Percentiles rank a stretch among this genome's conserved stretches.
Evolutionary conservation across 2,888 invertebrate species (phyloP).

Genomic region (Lordiphosa fenestrarum): DNA sequence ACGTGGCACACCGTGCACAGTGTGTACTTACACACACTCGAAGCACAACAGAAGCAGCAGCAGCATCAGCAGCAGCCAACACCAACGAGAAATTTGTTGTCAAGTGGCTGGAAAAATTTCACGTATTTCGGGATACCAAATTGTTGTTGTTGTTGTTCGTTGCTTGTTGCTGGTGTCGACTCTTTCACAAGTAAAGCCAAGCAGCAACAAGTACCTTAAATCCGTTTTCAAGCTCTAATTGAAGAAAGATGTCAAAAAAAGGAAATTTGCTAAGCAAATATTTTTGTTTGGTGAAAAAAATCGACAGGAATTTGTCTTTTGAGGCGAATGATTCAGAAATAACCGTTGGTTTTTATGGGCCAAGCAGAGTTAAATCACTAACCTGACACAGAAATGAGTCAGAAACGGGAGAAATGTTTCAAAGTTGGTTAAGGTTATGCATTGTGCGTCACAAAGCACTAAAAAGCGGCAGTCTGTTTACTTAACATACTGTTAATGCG

Average conservation of each 20-base stretch:
- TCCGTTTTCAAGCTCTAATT: constrained; percentile 34
- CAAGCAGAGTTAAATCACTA: too few relatives aligned
- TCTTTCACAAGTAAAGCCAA: neutral
- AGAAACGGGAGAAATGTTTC: too few relatives aligned
- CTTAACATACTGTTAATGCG: too few relatives aligned
- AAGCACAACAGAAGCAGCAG: constrained; percentile 29
- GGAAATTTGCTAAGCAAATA: constrained; percentile 59
- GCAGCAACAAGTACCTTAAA: constrained; percentile 33
- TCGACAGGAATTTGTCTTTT: constrained; percentile 23
- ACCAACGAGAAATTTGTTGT: constrained; percentile 36
- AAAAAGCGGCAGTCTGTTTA: too few relatives aligned
- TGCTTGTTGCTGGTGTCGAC: neutral
- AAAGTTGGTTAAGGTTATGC: too few relatives aligned
- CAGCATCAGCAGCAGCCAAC: constrained; percentile 12
- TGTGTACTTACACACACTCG: constrained; percentile 24
- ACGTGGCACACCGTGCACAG: constrained; percentile 24
- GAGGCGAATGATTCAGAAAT: constrained; percentile 16
- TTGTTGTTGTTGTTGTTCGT: constrained; percentile 17
- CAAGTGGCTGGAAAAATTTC: constrained; percentile 66
- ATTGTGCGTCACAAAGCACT: too few relatives aligned
- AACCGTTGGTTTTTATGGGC: neutral
- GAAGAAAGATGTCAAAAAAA: constrained; percentile 16
- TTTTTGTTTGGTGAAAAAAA: constrained; percentile 38
- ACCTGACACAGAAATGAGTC: neutral
- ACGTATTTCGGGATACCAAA: constrained; percentile 45